A percentile compares a stretch with the other conserved stretches of the same genome.
Conservation (phyloP, 2,113 vertebrate genomes). For the Tachysurus fulvidraco region DNA sequence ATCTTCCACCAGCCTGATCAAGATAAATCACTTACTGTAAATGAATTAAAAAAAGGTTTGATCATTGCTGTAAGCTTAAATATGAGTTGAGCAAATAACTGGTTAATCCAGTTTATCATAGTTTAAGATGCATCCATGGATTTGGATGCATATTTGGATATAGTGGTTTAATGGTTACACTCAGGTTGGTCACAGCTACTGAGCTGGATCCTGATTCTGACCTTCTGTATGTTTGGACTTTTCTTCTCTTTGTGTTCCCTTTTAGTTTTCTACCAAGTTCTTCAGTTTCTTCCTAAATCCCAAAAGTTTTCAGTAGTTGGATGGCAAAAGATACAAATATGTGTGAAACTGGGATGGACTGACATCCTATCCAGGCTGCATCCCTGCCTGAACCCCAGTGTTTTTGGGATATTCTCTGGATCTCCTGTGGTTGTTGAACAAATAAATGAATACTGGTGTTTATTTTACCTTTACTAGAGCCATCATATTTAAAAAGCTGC, state of each 20-base stretch:
- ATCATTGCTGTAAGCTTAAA: background rate
- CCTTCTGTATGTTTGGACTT: background rate
- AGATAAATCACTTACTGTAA: background rate
- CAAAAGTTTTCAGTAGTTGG: background rate
- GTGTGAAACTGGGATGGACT: background rate
- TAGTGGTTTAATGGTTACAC: background rate
- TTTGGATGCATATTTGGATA: background rate
- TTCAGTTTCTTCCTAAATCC: background rate
- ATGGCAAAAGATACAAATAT: background rate
- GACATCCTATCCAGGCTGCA: background rate
- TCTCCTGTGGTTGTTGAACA: background rate
- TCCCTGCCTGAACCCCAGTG: background rate
- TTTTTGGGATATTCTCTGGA: background rate
- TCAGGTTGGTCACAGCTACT: background rate
- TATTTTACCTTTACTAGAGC: background rate
- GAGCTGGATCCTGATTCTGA: background rate
- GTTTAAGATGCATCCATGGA: background rate
- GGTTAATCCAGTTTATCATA: background rate
- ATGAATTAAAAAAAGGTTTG: background rate
- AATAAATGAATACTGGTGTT: background rate
- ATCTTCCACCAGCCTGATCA: background rate
- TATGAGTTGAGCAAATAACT: no score
- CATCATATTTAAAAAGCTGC: background rate
- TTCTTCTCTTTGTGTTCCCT: background rate
- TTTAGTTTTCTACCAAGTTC: background rate